Evolutionary conservation across 2,888 invertebrate species (phyloP), one percentile per base, ranked within the genome.

Genomic region (Arge pagana): DNA sequence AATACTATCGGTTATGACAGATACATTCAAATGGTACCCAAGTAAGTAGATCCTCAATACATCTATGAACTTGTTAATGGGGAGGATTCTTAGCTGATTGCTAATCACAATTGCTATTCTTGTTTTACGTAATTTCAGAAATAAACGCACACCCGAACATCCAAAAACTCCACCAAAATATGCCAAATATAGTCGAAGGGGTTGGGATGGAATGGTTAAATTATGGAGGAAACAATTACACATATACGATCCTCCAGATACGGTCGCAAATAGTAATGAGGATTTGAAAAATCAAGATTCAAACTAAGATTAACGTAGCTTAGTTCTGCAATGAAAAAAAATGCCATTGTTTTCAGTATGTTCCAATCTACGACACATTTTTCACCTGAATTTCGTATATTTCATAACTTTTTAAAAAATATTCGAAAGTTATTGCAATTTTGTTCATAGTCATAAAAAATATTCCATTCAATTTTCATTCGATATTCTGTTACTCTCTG

Each of bases 141-240:
- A 80, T 0, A 71, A 83, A 59, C 82, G 94, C 21, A 79, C 80
- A 26, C 81, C 80, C 51, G 85, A 85, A 3, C 90, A 96, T 77
- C 97, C 96, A 1, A 83, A 83, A 66, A 97, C 97, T 2, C 97
- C 97, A 3, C 90, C 93, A 64, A 96, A 94, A 77, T 83, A 84
- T 68, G 72, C 83, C 19, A 93, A 94, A 77, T 94, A 91, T 76
- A 95, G 95, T 63, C 84, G 97, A 33, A 82, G 97, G 60, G 94
- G 91, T 8, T 98, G 95, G 89, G 97, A 98, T 74, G 87, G 88
- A 21, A 82, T 95, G 59, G 85, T 96, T 1, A 88, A 85, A 72
- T 82, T 90, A 53, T 96, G 96, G 96, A 84, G 94, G 43, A 85
- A 88, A 65, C 83, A 87, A 61, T 79, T 96, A 37, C 96, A 96